Percentiles rank a stretch among this genome's conserved stretches.
Conservation (phyloP, 2,888 invertebrate species). For the Stenichneumon culpator region DNA sequence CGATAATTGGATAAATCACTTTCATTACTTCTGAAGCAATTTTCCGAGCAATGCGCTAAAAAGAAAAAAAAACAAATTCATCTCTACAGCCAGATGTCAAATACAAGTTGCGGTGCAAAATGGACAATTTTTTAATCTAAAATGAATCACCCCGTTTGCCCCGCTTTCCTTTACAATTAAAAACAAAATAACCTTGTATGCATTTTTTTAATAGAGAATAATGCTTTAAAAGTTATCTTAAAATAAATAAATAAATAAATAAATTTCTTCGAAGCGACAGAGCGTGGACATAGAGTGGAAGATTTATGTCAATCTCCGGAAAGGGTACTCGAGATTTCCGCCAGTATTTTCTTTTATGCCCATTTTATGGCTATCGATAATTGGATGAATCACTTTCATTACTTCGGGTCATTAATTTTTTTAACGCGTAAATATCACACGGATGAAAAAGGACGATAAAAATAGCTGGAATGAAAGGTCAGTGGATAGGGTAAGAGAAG, state of each 20-base stretch:
- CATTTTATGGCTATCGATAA: neutral
- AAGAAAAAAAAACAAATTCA: neutral
- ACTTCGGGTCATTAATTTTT: neutral
- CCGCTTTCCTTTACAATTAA: too few species aligned
- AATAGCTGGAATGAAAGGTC: conserved; percentile 11
- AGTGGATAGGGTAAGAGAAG: neutral
- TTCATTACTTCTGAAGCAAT: neutral
- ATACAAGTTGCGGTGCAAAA: too few species aligned
- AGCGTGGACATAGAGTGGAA: neutral
- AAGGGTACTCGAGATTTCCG: neutral
- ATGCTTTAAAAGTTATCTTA: neutral
- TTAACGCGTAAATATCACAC: too few species aligned
- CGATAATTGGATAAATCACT: neutral
- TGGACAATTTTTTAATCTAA: too few species aligned
- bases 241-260: neutral
- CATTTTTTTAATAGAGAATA: too few species aligned
- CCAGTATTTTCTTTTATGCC: neutral
- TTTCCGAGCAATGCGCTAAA: neutral
- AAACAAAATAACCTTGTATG: too few species aligned
- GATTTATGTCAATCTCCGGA: neutral
- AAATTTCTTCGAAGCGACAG: neutral
- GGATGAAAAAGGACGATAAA: neutral
- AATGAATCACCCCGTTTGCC: too few species aligned
- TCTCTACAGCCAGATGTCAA: neutral
- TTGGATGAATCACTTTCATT: neutral